Base-by-base conservation (phyloP, 2,888 invertebrate genomes). In the Blastobasis lacticolella region DNA sequence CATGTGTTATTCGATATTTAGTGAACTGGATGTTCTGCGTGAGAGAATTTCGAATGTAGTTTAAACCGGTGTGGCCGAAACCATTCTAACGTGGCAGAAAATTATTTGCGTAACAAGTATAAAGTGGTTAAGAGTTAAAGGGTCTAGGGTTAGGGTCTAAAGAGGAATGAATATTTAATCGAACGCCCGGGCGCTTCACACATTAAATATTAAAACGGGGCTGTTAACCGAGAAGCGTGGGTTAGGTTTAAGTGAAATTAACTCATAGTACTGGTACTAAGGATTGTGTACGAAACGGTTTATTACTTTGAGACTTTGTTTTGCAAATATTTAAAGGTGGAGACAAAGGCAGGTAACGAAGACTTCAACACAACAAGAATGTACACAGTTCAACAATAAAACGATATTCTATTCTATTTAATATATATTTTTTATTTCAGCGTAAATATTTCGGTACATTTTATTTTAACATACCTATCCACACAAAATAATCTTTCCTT, bases 151-250 rank as follows among this genome's bases (percentile, higher is more conserved):
- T 57, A 54, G 54, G 58, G 55, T 52, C 37, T 49, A 54, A 53
- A 48, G 57, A 52, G 59, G 51, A 56, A 64, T 69, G 54, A 67
- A 68, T 63, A 60, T 64, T 64, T 55, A 53, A 64, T 45, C 50
- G 52, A 47, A 57, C 49, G 55, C 53, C 50, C 55, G 42, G 52
- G 45, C 50, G 48, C 55, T 57, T 54, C 48, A 50, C 50, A 52
- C 49, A 59, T 61, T 46, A 57, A 62, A 56, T 58, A 64, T 67
- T 63, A 49, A 54, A 48, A 10, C 5, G 38, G 37, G n/a, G 38
- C 42, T 48, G 53, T 40, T 50, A 43, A 38, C 41, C 44, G 46
- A 50, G 56, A 53, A 53, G 45, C 43, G 51, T 43, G 47, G 43
- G 43, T 38, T 38, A 48, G 47, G 40, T 40, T 50, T 46, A 47